Evolutionary conservation across 2,797 vertebrate species (phyloP).

Genomic region (Lepilemur septentrionalis): DNA sequence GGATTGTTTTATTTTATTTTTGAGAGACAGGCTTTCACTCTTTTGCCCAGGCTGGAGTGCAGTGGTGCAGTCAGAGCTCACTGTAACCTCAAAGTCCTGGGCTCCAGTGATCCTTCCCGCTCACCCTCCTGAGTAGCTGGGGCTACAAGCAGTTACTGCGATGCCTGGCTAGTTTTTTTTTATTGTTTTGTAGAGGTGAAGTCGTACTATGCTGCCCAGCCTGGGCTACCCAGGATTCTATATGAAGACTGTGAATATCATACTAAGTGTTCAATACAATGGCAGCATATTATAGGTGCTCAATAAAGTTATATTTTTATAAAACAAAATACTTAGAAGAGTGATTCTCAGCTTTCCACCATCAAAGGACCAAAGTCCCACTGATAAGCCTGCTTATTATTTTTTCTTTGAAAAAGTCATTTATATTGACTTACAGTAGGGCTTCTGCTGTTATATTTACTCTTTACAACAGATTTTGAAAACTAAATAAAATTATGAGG

Average conservation of each 20-base stretch:
- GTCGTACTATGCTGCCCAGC: too few relatives aligned
- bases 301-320: constrained; percentile 1
- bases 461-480: constrained; percentile 39
- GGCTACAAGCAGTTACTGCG: neutral
- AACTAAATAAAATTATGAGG: neutral
- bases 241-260: neutral
- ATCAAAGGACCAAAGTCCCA: neutral
- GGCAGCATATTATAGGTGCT: neutral
- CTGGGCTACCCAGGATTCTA: neutral
- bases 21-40: too few relatives aligned
- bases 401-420: constrained; percentile 1
- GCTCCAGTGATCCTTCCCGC: neutral
- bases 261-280: neutral
- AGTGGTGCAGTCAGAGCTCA: too few relatives aligned
- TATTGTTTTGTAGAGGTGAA: too few relatives aligned
- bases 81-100: too few relatives aligned
- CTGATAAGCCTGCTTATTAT: neutral
- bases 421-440: neutral
- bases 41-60: too few relatives aligned
- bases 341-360: neutral
- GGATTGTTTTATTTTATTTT: neutral
- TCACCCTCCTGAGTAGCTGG: neutral
- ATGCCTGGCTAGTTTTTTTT: neutral
- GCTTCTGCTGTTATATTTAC: neutral
- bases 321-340: constrained; percentile 31